Conservation (phyloP, 2,888 invertebrate species). For the Rotaria macrura region DNA sequence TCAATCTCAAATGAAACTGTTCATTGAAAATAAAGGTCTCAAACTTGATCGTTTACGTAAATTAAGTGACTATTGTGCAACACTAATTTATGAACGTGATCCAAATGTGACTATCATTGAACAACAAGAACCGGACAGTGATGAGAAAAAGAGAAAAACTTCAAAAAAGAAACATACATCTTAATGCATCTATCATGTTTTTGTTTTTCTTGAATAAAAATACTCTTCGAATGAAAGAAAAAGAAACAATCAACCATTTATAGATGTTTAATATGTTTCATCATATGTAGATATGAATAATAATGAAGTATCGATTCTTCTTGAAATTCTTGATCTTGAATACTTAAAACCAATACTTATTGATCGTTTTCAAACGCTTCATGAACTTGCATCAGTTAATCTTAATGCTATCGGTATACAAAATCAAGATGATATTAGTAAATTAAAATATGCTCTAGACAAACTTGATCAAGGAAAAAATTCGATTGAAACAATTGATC, state of each 20-base stretch:
- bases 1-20: background rate
- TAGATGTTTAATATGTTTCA: background rate
- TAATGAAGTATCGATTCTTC: background rate
- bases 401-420: background rate
- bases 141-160: background rate
- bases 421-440: background rate
- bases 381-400: background rate
- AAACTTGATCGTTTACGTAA: background rate
- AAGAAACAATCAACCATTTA: background rate
- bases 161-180: background rate
- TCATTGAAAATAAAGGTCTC: background rate
- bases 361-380: background rate
- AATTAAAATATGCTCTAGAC: background rate
- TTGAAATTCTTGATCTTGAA: slow-evolving; percentile 16
- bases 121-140: background rate
- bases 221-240: background rate
- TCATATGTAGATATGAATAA: background rate
- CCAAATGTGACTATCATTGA: background rate
- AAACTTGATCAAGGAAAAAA: background rate
- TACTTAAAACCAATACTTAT: slow-evolving; percentile 11
- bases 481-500: background rate
- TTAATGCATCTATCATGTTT: background rate
- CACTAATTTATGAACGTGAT: slow-evolving; percentile 6
- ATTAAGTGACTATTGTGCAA: background rate
- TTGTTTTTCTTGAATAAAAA: background rate